Evolutionary conservation across 92 coral and sea anemone species (phyloP), one percentile per base, ranked within the genome.

Genomic region (Plumapathes pennacea): DNA sequence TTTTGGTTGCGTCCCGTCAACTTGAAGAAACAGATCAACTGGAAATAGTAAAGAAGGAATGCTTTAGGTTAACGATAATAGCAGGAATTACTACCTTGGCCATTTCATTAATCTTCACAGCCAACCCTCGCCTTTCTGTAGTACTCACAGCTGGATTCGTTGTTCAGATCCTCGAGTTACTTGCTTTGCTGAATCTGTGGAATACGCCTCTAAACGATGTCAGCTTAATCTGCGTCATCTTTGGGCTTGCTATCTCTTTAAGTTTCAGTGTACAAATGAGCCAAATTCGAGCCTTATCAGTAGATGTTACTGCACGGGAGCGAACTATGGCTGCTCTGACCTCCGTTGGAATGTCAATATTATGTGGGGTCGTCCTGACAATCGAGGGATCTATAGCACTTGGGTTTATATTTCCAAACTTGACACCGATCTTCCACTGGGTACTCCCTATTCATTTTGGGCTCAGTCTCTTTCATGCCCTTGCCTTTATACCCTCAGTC

Each of bases 141-240:
- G 60, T 55, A 18, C 51, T 77, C 3, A 25, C 40, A 21, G 51
- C 30, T 45, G 84, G 84, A 22, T 64, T 69, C 54, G 36, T 41
- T 52, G 64, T 50, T 25, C 71, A 59, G 34, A 69, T 77, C 53
- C 66, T 77, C 41, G 78, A 77, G 27, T 50, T 77, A 34, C 25
- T 45, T 47, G 78, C 72, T 5, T 51, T 77, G 3, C 37, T 77
- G 48, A 39, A 46, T 28, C 4, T 50, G 0, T 77, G 76, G 71
- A 57, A 53, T 31, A 49, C 69, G 31, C 75, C 84, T 0, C 14
- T 77, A 5, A 77, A 77, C 42, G 58, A 41, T 32, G 39, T 69
- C 5, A 65, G 70, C 7, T 28, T 60, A 10, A 44, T 69, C 32
- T 46, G 62, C 31, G 23, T 54, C 19, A 56, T 71, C 46, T 55